phyloP scores from a whole-genome alignment of 2,113 vertebrate genomes.

The Anguilla japonica region DNA sequence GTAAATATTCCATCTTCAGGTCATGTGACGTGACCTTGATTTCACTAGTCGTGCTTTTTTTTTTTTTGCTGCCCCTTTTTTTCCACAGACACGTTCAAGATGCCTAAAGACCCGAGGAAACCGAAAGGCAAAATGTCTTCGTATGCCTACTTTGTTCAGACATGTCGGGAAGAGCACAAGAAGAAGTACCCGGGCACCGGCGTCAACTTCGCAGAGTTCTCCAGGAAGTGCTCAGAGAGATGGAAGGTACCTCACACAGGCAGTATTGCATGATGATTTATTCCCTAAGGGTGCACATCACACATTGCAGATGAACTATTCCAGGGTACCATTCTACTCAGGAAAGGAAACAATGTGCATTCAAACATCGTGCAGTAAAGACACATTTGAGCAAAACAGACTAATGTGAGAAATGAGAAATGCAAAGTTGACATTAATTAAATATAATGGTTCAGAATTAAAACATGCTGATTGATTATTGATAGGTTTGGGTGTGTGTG shows the following conservation, averaged over 20 bases:
- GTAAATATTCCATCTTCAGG: slow-evolving; percentile 13
- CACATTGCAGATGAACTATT: too few relatives aligned
- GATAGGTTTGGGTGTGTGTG: too few relatives aligned
- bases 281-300: too few relatives aligned
- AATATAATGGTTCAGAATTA: neutral
- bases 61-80: neutral
- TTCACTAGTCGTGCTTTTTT: slow-evolving; percentile 9
- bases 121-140: slow-evolving; percentile 97
- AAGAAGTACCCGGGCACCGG: slow-evolving; percentile 92
- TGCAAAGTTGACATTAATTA: too few relatives aligned
- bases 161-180: slow-evolving; percentile 94
- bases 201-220: slow-evolving; percentile 94
- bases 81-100: slow-evolving; percentile 73
- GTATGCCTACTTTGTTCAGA: slow-evolving; percentile 96
- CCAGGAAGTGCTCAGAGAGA: slow-evolving; percentile 93
- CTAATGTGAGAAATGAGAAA: neutral
- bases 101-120: slow-evolving; percentile 93
- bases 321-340: neutral
- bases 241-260: slow-evolving; percentile 75
- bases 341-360: neutral
- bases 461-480: neutral
- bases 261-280: too few relatives aligned
- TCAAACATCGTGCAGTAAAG: neutral
- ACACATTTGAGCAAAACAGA: neutral
- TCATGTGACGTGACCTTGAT: slow-evolving; percentile 35